Percentiles rank a stretch among this genome's conserved stretches.
These are phyloP conservation scores for Diadegma fenestrale DNA, from an alignment of 2,888 invertebrate genomes.

Conservation along the genomic window DNA sequence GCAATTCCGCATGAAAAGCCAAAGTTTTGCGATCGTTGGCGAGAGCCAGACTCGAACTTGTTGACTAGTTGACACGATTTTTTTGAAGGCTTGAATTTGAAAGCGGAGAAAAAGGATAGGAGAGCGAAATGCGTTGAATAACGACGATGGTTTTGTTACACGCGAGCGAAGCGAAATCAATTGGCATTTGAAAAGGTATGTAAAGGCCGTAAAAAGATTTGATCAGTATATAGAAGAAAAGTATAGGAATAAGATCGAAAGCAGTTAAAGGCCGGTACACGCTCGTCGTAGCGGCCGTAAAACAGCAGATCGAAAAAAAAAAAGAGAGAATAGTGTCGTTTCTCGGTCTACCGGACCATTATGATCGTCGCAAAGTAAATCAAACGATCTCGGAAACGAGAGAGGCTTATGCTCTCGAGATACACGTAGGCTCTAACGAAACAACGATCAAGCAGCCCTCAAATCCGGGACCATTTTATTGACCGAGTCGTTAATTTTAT, in stretches of 20 bases:
- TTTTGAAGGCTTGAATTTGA: neutral
- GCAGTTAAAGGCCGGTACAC: constrained; percentile 58
- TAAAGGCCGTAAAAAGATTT: constrained; percentile 36
- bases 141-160: neutral
- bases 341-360: constrained; percentile 50
- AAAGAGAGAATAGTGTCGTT: constrained; percentile 21
- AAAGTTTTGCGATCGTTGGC: neutral
- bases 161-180: constrained; percentile 8
- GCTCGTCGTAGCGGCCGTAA: constrained; percentile 49
- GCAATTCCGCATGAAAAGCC: neutral
- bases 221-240: constrained; percentile 4
- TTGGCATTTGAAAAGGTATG: constrained; percentile 39
- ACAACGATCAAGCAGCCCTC: constrained; percentile 57
- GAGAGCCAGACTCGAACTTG: neutral
- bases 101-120: neutral
- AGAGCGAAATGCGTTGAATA: neutral
- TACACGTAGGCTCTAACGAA: constrained; percentile 56
- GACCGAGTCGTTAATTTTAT: constrained; percentile 67
- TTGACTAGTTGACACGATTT: neutral
- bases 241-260: constrained; percentile 51
- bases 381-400: constrained; percentile 67
- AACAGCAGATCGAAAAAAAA: constrained; percentile 24
- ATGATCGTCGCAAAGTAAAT: constrained; percentile 65
- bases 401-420: constrained; percentile 18
- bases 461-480: constrained; percentile 67